Conservation (phyloP, 2,113 vertebrate genomes). For the Nesogale talazaci region DNA sequence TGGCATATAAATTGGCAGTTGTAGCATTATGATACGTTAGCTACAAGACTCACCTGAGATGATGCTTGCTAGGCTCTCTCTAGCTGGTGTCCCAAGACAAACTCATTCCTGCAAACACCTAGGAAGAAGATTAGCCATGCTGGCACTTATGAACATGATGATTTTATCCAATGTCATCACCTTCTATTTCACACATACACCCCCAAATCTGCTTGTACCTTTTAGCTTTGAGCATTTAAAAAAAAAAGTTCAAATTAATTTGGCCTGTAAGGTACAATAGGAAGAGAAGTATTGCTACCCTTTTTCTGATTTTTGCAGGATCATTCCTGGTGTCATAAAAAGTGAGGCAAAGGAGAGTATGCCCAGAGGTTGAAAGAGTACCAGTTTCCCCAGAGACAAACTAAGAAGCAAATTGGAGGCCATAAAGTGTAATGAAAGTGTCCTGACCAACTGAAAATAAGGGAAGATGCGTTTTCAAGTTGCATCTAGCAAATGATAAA, state of each 20-base stretch:
- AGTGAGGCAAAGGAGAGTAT: not conserved
- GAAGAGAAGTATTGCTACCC: not conserved
- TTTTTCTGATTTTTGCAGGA: not conserved
- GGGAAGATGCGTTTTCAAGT: not conserved
- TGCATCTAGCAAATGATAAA: constrained; percentile 23
- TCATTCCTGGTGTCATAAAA: not conserved
- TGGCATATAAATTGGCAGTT: not conserved
- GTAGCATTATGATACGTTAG: not conserved
- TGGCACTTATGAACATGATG: not conserved
- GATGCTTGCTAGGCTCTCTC: not conserved
- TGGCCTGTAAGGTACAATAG: not conserved
- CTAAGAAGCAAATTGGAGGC: not conserved
- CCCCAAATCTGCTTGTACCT: not conserved
- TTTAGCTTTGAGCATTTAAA: not conserved
- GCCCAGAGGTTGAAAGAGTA: not conserved
- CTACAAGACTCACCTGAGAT: not conserved
- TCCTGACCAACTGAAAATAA: not conserved
- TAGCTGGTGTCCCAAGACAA: not conserved
- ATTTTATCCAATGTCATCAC: not conserved
- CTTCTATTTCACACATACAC: not conserved
- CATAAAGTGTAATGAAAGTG: not conserved
- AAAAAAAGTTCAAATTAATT: not conserved
- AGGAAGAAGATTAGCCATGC: not conserved
- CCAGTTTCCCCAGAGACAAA: not conserved
- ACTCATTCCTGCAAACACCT: not conserved